Percentiles rank a stretch among this genome's conserved stretches.
Conservation (phyloP, 2,113 vertebrate species). For the Seriola rivoliana region DNA sequence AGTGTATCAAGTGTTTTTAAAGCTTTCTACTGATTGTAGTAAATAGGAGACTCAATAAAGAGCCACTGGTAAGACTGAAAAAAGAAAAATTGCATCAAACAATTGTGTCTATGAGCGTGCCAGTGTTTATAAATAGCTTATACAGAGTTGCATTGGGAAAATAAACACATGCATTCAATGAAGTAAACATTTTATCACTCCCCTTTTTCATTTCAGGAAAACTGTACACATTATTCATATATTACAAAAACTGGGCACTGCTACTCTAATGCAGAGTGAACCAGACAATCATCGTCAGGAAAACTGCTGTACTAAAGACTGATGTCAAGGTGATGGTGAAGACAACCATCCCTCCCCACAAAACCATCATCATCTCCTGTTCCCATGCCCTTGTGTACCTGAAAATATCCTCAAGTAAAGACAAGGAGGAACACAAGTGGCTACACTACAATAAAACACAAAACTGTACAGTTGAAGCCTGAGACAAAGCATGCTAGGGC, state of each 20-base stretch:
- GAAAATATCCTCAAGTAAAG: conserved; percentile 64
- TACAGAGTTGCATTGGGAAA: conserved; percentile 67
- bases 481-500: conserved; percentile 77
- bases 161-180: conserved; percentile 72
- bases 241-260: conserved; percentile 63
- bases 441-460: conserved; percentile 45
- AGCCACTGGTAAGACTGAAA: conserved; percentile 8
- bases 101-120: conserved; percentile 37
- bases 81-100: conserved; percentile 20
- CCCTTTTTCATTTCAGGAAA: conserved; percentile 54
- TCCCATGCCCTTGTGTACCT: conserved; percentile 30
- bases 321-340: neutral
- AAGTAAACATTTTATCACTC: conserved; percentile 72
- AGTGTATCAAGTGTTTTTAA: conserved; percentile 56
- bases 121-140: conserved; percentile 59
- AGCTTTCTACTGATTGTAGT: conserved; percentile 54
- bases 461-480: conserved; percentile 74
- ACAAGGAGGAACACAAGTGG: conserved; percentile 42
- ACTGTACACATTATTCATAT: conserved; percentile 55
- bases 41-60: conserved; percentile 12
- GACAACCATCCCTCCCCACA: neutral
- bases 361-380: neutral
- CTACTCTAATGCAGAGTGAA: conserved; percentile 29
- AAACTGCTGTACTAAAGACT: conserved; percentile 31
- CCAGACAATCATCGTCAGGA: conserved; percentile 58